phyloP scores from a whole-genome alignment of 2,888 invertebrate species.

The Napeogenes inachia region DNA sequence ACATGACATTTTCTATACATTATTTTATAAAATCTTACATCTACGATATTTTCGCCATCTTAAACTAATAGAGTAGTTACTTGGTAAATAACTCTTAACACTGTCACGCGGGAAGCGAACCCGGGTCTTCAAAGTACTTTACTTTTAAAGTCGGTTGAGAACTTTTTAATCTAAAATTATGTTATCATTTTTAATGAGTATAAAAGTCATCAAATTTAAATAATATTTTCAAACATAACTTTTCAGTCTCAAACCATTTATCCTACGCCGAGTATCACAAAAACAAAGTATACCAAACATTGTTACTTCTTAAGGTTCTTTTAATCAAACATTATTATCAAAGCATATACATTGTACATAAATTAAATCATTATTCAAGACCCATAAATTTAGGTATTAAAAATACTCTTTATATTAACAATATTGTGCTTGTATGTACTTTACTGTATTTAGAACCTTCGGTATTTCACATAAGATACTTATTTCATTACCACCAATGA shows the following conservation, averaged over 20 bases:
- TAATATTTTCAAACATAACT: slow-evolving; percentile 3
- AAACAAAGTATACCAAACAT: slow-evolving; percentile 18
- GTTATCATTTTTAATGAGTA: neutral
- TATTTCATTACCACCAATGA: neutral
- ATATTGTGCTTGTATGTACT: slow-evolving; percentile 2
- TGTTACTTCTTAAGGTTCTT: slow-evolving; percentile 4
- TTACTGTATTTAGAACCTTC: slow-evolving; percentile 1
- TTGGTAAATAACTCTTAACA: neutral
- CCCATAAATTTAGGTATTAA: neutral
- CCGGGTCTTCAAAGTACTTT: too few relatives aligned
- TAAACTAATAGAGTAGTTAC: slow-evolving; percentile 10
- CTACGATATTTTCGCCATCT: slow-evolving; percentile 15
- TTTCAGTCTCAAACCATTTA: slow-evolving; percentile 18
- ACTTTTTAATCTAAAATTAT: too few relatives aligned
- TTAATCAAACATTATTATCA: slow-evolving; percentile 5
- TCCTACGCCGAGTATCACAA: slow-evolving; percentile 33
- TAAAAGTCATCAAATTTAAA: neutral
- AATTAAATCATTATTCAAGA: neutral
- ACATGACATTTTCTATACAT: slow-evolving; percentile 2
- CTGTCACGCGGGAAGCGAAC: too few relatives aligned
- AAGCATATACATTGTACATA: neutral
- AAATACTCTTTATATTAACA: slow-evolving; percentile 13
- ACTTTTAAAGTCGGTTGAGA: too few relatives aligned
- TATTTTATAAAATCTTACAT: slow-evolving; percentile 8
- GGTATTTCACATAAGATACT: neutral